Conservation (phyloP, 64 coral and sea anemone genomes). For the Stichodactyla helianthus region DNA sequence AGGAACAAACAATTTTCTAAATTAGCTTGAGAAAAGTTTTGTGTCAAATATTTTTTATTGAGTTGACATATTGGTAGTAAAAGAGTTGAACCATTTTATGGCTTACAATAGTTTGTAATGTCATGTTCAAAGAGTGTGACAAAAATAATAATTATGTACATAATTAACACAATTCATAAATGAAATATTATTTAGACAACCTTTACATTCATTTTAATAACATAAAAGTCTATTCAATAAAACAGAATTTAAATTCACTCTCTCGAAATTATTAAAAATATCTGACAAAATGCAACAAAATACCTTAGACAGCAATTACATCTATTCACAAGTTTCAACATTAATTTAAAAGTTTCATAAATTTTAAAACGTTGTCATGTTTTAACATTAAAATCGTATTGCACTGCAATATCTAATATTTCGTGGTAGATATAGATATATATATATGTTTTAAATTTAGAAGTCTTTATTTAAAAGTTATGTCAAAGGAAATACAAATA, state of each 20-base stretch:
- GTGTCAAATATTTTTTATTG: constrained; percentile 8
- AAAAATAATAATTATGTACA: not conserved
- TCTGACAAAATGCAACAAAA: not conserved
- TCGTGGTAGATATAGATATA: constrained; percentile 4
- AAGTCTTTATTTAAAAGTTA: constrained; percentile 1
- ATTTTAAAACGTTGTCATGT: not conserved
- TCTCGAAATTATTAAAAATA: not conserved
- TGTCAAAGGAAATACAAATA: not conserved
- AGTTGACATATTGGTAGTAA: not conserved
- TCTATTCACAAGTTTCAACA: not conserved
- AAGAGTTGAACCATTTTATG: constrained; percentile 2
- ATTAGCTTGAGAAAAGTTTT: not conserved
- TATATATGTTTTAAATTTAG: not conserved
- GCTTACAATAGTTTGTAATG: not conserved
- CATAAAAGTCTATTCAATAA: constrained; percentile 1
- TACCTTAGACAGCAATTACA: not conserved
- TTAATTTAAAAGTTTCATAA: not conserved
- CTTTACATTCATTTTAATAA: constrained; percentile 4
- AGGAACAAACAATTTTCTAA: not conserved
- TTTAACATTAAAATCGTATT: constrained; percentile 4
- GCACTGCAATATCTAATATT: constrained; percentile 22
- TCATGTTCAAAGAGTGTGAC: not conserved
- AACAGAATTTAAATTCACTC: not conserved
- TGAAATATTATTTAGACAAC: not conserved
- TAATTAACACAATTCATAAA: not conserved